Evolutionary conservation across 1,140 invertebrate genomes (phyloP), one percentile per base, ranked within the genome.

Genomic region (Littorina saxatilis): DNA sequence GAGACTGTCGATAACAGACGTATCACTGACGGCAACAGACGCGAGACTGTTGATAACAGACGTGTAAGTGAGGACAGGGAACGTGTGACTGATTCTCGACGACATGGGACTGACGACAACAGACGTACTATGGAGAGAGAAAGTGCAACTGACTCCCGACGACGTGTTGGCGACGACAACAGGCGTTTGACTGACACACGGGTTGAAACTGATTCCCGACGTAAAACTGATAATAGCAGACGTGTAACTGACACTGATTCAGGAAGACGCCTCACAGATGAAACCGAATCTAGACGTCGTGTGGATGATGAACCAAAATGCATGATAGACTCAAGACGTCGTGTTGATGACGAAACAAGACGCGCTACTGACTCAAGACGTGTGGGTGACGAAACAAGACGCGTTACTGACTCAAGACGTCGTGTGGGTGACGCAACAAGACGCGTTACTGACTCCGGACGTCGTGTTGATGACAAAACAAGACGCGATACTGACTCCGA

Each of bases 151-250:
- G 47, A 55, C 17, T 37, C 73, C 7, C n/a, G 73, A 75, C 73
- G 73, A 77, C 52, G 52, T 77, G 35, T 40, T 15, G 68, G 43
- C 23, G 39, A 43, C 35, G 68, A 72, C 20, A 37, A 37, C 68
- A 2, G 68, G 37, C 66, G 66, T 68, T 0, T 35, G 55, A 29
- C 11, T 50, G 73, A 29, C 35, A 47, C 29, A 78, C 55, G 58
- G 32, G 70, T 73, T n/a, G n/a, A 17, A 17, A 23, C 13, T 17
- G 70, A 73, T 37, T 29, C 70, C 40, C n/a, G 40, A 37, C 70
- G 40, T n/a, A 0, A 2, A 32, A 23, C 32, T 17, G n/a, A 37
- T n/a, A 29, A 55, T 0, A 3, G 15, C 32, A 39, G 32, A 40
- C 68, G 68, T 72, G 35, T 40, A 13, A 7, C 9, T 40, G 68